Evolutionary conservation across 2,888 invertebrate genomes (phyloP).

Genomic region (Nomada fucata): DNA sequence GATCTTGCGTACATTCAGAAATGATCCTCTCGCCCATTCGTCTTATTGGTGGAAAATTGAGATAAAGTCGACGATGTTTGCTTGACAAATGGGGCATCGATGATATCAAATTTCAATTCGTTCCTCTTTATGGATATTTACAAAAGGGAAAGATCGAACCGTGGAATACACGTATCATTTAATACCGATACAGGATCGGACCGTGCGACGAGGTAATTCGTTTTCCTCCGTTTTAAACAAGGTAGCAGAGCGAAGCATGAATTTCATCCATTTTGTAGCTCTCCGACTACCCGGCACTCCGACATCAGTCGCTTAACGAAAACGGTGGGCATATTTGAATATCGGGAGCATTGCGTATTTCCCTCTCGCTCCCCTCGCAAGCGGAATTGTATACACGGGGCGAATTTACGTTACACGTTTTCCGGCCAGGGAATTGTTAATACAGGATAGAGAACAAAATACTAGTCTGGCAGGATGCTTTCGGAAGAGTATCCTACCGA

Average conservation of each 20-base stretch:
- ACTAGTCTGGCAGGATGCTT: constrained; percentile 43
- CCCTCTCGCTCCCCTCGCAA: neutral
- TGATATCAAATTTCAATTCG: neutral
- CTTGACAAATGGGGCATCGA: neutral
- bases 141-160: too few relatives aligned
- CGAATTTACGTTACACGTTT: constrained; percentile 40
- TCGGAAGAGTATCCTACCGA: constrained; percentile 28
- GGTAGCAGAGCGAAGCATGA: too few relatives aligned
- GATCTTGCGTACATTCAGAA: constrained; percentile 12
- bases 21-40: neutral
- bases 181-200: too few relatives aligned
- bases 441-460: constrained; percentile 35
- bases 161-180: too few relatives aligned
- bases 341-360: neutral
- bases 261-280: neutral
- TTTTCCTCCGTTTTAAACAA: too few relatives aligned
- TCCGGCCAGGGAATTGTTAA: constrained; percentile 37
- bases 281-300: neutral
- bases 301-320: neutral
- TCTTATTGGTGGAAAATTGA: neutral
- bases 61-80: neutral
- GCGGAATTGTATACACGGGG: constrained; percentile 16
- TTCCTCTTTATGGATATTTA: neutral
- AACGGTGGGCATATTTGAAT: neutral
- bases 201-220: too few relatives aligned